Percentiles rank a stretch among this genome's conserved stretches.
Evolutionary conservation across 2,797 vertebrate species (phyloP).

Genomic region (Decapterus maruadsi): DNA sequence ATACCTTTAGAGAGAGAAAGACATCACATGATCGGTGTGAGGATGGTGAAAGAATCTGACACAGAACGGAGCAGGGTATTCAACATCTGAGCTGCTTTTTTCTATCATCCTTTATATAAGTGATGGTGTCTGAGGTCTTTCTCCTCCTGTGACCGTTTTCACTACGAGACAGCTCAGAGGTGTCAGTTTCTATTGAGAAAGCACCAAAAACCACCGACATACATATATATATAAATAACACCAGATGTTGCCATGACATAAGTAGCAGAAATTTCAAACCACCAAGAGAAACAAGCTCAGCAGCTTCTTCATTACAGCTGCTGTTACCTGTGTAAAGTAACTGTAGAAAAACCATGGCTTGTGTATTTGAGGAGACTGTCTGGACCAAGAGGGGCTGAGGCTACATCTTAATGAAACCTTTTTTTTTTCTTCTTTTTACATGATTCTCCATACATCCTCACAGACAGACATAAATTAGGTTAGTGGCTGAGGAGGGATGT

Average conservation of each 20-base stretch:
- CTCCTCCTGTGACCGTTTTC: not conserved
- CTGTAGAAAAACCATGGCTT: not conserved
- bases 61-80: not conserved
- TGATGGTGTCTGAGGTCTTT: not conserved
- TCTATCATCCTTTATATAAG: not conserved
- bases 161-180: not conserved
- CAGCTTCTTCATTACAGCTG: not conserved
- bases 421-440: not conserved
- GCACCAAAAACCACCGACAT: not conserved
- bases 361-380: not conserved
- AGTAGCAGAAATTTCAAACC: conserved; percentile 23
- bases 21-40: not conserved
- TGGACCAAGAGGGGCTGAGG: not conserved
- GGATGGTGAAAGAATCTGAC: not conserved
- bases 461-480: conserved; percentile 42
- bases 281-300: not conserved
- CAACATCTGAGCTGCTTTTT: not conserved
- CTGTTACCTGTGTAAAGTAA: conserved; percentile 1
- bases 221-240: too few relatives aligned
- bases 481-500: conserved; percentile 41
- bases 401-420: conserved; percentile 20
- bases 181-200: conserved; percentile 1
- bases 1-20: conserved; percentile 85
- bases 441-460: conserved; percentile 11
- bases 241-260: conserved; percentile 28